Base-by-base conservation (phyloP, 1,140 invertebrate genomes). In the Aleiodes sp. region DNA sequence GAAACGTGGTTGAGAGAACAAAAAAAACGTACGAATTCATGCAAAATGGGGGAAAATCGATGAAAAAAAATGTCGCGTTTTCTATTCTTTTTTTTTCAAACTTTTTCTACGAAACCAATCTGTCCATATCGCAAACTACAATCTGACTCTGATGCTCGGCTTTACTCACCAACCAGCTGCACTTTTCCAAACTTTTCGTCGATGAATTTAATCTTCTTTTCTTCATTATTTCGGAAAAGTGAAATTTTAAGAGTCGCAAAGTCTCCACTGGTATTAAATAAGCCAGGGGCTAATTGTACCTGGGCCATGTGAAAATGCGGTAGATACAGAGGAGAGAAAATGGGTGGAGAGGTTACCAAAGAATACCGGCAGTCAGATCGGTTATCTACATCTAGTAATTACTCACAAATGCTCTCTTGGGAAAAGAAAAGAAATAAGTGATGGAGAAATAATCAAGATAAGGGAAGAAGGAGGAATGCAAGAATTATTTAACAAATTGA, bases 1-100 rank as follows among this genome's bases (percentile, higher is more conserved):
- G 24, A 29, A 33, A 14, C 56, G 28, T 29, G 28, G 56, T 31
- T 29, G 28, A 59, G 29, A 12, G 65, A 63, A 60, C 68, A 71
- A 66, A 73, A 73, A 74, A 73, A 70, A 56, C 68, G 35, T 9
- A 37, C 35, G n/a, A 9, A 10, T 16, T 56, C 16, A 21, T 10
- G 24, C 26, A 29, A 14, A 59, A n/a, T 59, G 28, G 56, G 21
- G 28, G 26, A 65, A 33, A 29, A 57, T 56, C 21, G 43, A 24
- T 12, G 3, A 10, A 26, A 12, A 65, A 56, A 65, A 64, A 46
- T 46, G 28, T 14, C 1, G 37, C 24, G 31, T 63, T 39, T 37
- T 63, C 37, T 9, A n/a, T n/a, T 63, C 37, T 52, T 46, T 31
- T 64, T 41, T 41, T 41, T 41, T 41, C 39, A 8, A 19, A 6